Evolutionary conservation across 1,140 invertebrate genomes (phyloP).

Genomic region (Caenorhabditis inopinata): DNA sequence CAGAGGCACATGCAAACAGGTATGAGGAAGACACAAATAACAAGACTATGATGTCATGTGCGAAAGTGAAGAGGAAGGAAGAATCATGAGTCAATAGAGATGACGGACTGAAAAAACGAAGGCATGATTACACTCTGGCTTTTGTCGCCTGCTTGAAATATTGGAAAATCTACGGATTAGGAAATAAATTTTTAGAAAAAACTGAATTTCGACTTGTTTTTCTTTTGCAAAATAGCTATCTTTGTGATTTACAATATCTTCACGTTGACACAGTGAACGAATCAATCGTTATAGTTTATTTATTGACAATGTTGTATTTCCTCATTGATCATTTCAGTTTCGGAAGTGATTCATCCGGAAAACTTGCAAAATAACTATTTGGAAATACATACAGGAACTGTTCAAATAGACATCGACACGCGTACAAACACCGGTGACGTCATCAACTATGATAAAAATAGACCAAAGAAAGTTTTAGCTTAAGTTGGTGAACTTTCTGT

Average conservation of each 20-base stretch:
- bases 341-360: neutral
- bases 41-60: conserved; percentile 18
- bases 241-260: too few relatives aligned
- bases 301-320: too few relatives aligned
- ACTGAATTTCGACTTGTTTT: too few relatives aligned
- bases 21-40: conserved; percentile 5
- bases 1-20: conserved; percentile 7
- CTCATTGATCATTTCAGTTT: neutral
- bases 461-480: neutral
- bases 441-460: neutral
- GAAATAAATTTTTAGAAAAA: too few relatives aligned
- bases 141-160: neutral
- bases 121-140: neutral
- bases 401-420: conserved; percentile 23
- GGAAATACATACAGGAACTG: conserved; percentile 21
- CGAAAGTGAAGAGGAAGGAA: neutral
- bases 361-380: conserved; percentile 22
- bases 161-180: too few relatives aligned
- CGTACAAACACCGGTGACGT: neutral
- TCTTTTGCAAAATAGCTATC: too few relatives aligned
- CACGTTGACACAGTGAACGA: too few relatives aligned
- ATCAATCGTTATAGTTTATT: too few relatives aligned
- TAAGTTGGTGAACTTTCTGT: neutral
- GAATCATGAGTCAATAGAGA: conserved; percentile 16
- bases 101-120: neutral